Conservation (phyloP, 2,113 vertebrate genomes). For the Lagopus muta region DNA sequence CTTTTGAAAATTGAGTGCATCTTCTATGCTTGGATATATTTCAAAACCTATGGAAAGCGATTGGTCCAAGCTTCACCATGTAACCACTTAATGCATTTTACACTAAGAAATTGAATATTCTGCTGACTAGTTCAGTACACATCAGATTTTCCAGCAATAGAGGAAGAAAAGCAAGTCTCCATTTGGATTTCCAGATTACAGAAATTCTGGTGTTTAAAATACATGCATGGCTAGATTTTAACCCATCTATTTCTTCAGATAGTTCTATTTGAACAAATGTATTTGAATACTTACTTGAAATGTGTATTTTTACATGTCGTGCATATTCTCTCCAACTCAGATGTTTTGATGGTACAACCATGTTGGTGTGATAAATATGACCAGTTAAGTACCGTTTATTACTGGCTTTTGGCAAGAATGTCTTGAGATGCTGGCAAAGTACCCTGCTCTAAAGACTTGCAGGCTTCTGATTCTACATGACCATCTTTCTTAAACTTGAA, state of each 20-base stretch:
- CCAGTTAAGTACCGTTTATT: neutral
- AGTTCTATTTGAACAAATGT: neutral
- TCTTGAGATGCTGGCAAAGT: neutral
- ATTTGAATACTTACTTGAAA: neutral
- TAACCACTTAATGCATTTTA: neutral
- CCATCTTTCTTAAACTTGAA: neutral
- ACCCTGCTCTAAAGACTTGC: neutral
- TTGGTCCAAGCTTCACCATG: neutral
- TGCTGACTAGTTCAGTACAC: neutral
- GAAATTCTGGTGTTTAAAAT: neutral
- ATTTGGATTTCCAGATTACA: neutral
- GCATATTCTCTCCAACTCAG: neutral
- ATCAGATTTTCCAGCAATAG: neutral
- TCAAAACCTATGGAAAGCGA: neutral
- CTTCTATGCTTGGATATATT: neutral
- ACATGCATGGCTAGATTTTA: neutral
- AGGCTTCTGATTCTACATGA: neutral
- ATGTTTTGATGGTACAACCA: neutral
- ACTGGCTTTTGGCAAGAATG: neutral
- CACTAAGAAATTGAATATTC: neutral
- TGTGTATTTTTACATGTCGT: neutral
- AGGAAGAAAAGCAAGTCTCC: neutral
- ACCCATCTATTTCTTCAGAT: neutral
- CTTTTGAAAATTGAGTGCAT: neutral
- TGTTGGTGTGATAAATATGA: neutral